Evolutionary conservation across 35 echinoderm and acorn worm species (phyloP), one percentile per base, ranked within the genome.

Genomic region (Ophiothrix spiculata): DNA sequence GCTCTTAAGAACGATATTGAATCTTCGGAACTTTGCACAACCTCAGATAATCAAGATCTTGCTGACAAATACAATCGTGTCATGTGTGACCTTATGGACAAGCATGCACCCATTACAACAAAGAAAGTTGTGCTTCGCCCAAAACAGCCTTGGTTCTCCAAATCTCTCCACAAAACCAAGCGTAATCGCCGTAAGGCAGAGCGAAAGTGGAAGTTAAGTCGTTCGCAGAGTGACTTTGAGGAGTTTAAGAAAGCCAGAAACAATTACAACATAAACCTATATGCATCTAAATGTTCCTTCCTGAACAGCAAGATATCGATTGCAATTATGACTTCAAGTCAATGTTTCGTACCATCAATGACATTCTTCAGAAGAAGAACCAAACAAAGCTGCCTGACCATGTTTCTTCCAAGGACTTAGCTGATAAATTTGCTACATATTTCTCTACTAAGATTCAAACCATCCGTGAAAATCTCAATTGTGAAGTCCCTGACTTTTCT

Each of bases 321-420:
- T 90, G 88, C 37, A 81, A 81, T 2, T 77, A 37, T 28, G 80
- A 90, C 35, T 84, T 29, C 29, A 84, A 77, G 35, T 33, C 63
- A 31, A 33, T 90, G 32, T 90, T 84, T 74, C 13, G 13, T 15
- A 78, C 41, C 0, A 63, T 90, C 32, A 56, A 36, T 56, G 73
- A 84, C 19, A 89, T 89, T 40, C 56, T 90, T 77, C 81, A 84
- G 17, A 84, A 34, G 13, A 90, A 84, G 40, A 90, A 84, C 37
- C 33, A 80, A 0, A n/a, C 81, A 49, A 90, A 90, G 56, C 74
- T 90, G 4, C 88, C 81, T 35, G 81, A 90, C 25, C 49, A 90
- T 78, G 74, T 45, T 40, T 84, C 37, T 77, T 32, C 37, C 11
- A 10, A 16, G 2, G 81, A 90, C 35, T 76, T 90, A 38, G 73